Evolutionary conservation across 2,113 vertebrate genomes (phyloP).

Genomic region (Chunga burmeisteri): DNA sequence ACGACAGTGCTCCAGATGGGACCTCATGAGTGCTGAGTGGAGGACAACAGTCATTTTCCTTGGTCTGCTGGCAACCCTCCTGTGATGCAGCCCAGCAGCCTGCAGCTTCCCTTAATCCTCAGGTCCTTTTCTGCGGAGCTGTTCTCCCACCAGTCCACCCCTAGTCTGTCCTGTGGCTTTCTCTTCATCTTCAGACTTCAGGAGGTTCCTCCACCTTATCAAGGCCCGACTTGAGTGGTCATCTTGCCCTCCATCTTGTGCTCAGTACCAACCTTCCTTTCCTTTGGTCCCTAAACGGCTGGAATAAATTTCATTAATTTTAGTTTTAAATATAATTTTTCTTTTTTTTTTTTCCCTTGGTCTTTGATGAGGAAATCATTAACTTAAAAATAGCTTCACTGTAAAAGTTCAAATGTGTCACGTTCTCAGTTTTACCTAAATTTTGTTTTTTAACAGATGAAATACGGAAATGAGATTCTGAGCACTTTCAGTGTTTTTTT

Average conservation of each 20-base stretch:
- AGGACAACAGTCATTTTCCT: not conserved
- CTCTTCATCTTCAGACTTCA: not conserved
- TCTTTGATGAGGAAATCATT: not conserved
- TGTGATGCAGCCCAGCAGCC: not conserved
- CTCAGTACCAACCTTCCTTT: not conserved
- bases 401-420: not conserved
- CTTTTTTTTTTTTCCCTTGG: not conserved
- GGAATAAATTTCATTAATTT: not conserved
- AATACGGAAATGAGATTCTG: constrained; percentile 19
- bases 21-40: not conserved
- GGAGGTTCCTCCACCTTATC: not conserved
- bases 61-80: not conserved
- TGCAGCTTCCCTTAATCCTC: not conserved
- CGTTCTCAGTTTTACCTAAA: not conserved
- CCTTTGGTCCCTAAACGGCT: not conserved
- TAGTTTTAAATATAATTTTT: not conserved
- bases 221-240: not conserved
- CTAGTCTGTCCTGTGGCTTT: not conserved
- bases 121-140: not conserved
- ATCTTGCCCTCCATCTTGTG: not conserved
- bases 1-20: not conserved
- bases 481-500: not conserved
- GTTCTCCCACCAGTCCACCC: not conserved
- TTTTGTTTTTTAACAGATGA: not conserved
- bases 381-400: not conserved